Evolutionary conservation across 2,797 vertebrate species (phyloP).

Genomic region (Lagorchestes hirsutus): DNA sequence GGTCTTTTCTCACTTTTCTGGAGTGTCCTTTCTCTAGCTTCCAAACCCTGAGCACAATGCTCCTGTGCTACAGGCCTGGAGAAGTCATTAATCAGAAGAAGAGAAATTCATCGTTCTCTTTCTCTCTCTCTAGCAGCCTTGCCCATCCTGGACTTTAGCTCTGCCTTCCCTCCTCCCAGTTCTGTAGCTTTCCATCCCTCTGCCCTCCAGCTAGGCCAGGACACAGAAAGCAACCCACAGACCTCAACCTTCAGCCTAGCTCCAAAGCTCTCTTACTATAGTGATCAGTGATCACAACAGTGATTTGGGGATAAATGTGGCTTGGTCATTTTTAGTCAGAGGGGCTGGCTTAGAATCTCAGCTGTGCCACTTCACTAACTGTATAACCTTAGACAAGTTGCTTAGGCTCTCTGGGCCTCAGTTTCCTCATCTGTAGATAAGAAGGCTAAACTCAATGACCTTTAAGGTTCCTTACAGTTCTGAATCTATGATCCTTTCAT

Average conservation of each 20-base stretch:
- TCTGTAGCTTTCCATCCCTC: neutral
- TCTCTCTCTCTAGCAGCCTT: neutral
- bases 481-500: neutral
- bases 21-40: constrained; percentile 26
- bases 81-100: constrained; percentile 39
- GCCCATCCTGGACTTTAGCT: neutral
- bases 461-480: neutral
- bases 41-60: neutral
- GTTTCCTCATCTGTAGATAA: neutral
- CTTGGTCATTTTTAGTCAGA: neutral
- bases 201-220: neutral
- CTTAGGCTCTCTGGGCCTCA: neutral
- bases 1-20: neutral
- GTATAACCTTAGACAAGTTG: neutral
- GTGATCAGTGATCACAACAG: neutral
- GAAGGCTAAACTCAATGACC: neutral
- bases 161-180: neutral
- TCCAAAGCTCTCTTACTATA: neutral
- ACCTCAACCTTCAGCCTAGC: neutral
- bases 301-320: neutral
- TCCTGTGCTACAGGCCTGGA: constrained; percentile 15
- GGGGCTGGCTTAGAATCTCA: neutral
- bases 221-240: neutral
- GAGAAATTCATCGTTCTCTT: neutral
- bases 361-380: neutral